Evolutionary conservation across 2,797 vertebrate genomes (phyloP).

Genomic region (Rhinophrynus dorsalis): DNA sequence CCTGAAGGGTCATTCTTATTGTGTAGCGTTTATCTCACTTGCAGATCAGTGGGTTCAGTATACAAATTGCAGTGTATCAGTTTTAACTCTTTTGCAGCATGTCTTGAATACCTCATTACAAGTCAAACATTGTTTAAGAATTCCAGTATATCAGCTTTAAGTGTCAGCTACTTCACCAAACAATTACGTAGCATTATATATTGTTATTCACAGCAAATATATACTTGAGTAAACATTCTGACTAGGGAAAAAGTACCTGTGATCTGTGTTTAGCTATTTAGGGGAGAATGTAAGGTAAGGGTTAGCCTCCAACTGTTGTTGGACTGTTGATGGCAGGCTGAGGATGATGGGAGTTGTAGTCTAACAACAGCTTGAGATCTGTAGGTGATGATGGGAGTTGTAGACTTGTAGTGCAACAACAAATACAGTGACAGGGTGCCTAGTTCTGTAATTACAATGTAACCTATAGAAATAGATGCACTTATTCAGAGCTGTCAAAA

Average conservation of each 20-base stretch:
- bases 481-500: no score
- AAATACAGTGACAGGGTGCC: no score
- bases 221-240: slow-evolving; percentile 30
- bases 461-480: no score
- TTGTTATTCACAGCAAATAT: slow-evolving; percentile 31
- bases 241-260: slow-evolving; percentile 3
- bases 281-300: no score
- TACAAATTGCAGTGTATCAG: slow-evolving; percentile 43
- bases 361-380: no score
- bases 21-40: slow-evolving; percentile 41
- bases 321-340: no score
- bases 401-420: no score
- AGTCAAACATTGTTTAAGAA: slow-evolving; percentile 43
- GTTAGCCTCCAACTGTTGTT: no score
- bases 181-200: slow-evolving; percentile 11
- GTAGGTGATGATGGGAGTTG: no score
- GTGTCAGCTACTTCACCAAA: slow-evolving; percentile 39
- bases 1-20: slow-evolving; percentile 45
- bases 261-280: slow-evolving; percentile 13
- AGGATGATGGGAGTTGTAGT: no score
- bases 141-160: slow-evolving; percentile 39
- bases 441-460: no score
- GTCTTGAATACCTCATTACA: slow-evolving; percentile 46
- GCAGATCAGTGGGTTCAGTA: slow-evolving; percentile 36
- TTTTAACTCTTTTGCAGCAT: slow-evolving; percentile 44